Percentiles rank a stretch among this genome's conserved stretches.
Evolutionary conservation across 2,113 vertebrate genomes (phyloP).

Genomic region (Peucedramus taeniatus): DNA sequence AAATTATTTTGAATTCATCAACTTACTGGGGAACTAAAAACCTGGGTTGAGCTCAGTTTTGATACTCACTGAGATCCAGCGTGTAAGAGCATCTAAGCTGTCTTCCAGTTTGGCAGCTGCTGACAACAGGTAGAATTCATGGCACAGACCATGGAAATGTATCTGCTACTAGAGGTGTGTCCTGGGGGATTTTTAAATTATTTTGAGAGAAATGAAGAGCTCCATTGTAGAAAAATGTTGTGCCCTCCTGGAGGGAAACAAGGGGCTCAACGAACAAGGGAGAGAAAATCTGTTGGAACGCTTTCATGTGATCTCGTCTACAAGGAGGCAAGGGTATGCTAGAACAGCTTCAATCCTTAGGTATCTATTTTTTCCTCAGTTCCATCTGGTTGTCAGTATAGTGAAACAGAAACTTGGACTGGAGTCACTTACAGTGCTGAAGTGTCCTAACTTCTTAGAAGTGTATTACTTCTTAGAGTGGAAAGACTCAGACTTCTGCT

Average conservation of each 20-base stretch:
- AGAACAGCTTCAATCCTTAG: not conserved
- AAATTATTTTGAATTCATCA: not conserved
- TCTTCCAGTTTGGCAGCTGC: not conserved
- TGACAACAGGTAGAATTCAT: not conserved
- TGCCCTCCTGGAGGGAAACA: not conserved
- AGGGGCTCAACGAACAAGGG: not conserved
- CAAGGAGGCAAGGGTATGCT: not conserved
- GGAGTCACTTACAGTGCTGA: not conserved
- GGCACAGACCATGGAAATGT: not conserved
- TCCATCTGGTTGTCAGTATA: not conserved
- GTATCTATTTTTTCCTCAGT: not conserved
- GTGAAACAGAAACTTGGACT: not conserved
- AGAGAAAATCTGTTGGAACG: not conserved
- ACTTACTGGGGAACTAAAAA: not conserved
- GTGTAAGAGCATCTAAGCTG: not conserved
- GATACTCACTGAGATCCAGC: not conserved
- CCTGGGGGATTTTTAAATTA: not conserved
- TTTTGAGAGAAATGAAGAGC: not conserved
- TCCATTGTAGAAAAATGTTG: not conserved
- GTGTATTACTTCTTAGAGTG: not conserved
- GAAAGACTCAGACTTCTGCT: not conserved
- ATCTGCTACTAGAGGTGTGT: not conserved
- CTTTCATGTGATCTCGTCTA: not conserved
- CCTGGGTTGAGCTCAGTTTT: not conserved
- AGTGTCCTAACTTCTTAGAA: not conserved